Percentiles rank a stretch among this genome's conserved stretches.
phyloP scores from a whole-genome alignment of 35 echinoderm and acorn worm genomes.

The Acanthaster planci region DNA sequence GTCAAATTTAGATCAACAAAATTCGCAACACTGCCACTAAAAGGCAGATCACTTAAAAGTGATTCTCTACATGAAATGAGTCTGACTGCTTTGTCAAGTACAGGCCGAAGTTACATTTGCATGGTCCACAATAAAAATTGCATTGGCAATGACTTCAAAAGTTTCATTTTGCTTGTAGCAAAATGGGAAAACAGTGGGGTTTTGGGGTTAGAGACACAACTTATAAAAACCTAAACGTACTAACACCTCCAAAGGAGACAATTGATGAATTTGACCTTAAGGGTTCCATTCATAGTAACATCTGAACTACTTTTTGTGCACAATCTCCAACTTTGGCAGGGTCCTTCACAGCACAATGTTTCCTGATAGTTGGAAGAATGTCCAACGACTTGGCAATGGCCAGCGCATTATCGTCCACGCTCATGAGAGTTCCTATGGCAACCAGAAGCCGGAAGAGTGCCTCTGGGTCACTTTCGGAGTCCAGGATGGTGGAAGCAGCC shows the following conservation, averaged over 20 bases:
- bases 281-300: slow-evolving; percentile 33
- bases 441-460: slow-evolving; percentile 86
- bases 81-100: too few relatives aligned
- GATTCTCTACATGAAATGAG: too few relatives aligned
- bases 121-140: neutral
- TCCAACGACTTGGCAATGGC: slow-evolving; percentile 80
- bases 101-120: too few relatives aligned
- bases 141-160: neutral
- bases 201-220: neutral
- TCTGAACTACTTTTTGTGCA: slow-evolving; percentile 49
- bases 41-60: too few relatives aligned
- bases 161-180: neutral
- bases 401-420: slow-evolving; percentile 71
- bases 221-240: neutral
- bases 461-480: slow-evolving; percentile 68
- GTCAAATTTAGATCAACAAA: too few relatives aligned
- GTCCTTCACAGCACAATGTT: slow-evolving; percentile 40
- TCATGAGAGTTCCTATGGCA: slow-evolving; percentile 65
- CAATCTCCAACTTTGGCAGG: slow-evolving; percentile 82
- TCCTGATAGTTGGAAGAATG: slow-evolving; percentile 33
- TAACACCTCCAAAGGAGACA: neutral
- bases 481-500: slow-evolving; percentile 37
- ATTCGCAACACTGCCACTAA: too few relatives aligned
- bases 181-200: neutral
- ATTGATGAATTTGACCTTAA: neutral